A percentile compares a stretch with the other conserved stretches of the same genome.
phyloP scores from a whole-genome alignment of 1,140 invertebrate species.

The Caerostris darwini region DNA sequence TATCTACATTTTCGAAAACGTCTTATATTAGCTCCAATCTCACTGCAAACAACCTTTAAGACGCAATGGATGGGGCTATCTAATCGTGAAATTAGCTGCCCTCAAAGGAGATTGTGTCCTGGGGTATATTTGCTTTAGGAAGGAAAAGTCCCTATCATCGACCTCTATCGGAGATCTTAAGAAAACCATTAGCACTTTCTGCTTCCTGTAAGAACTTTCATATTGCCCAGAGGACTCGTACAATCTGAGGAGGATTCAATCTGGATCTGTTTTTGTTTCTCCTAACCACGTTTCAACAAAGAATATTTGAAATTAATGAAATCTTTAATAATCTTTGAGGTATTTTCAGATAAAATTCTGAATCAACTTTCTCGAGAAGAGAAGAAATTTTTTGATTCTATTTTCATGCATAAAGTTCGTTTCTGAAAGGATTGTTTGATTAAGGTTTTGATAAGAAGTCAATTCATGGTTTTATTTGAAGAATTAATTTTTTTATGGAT shows the following conservation, averaged over 20 bases:
- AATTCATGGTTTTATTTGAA: too few species aligned
- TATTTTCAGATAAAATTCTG: too few species aligned
- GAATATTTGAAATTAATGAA: slow-evolving; percentile 1
- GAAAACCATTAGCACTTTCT: neutral
- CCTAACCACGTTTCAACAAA: neutral
- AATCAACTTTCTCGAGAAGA: too few species aligned
- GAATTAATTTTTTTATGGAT: too few species aligned
- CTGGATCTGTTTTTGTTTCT: neutral
- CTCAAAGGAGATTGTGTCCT: neutral
- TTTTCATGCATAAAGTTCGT: too few species aligned
- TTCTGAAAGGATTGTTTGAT: too few species aligned
- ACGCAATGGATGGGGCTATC: neutral
- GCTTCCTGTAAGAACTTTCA: neutral
- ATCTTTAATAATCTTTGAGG: neutral
- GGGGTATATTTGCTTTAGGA: neutral
- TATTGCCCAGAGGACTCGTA: neutral
- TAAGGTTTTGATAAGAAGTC: too few species aligned
- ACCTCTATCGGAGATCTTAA: neutral
- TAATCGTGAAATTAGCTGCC: neutral
- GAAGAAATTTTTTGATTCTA: too few species aligned
- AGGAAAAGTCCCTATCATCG: neutral
- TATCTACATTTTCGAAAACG: too few species aligned
- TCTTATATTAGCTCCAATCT: neutral
- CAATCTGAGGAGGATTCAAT: neutral
- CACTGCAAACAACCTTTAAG: neutral